phyloP scores from a whole-genome alignment of 2,888 invertebrate species.

The Tillus elongatus region DNA sequence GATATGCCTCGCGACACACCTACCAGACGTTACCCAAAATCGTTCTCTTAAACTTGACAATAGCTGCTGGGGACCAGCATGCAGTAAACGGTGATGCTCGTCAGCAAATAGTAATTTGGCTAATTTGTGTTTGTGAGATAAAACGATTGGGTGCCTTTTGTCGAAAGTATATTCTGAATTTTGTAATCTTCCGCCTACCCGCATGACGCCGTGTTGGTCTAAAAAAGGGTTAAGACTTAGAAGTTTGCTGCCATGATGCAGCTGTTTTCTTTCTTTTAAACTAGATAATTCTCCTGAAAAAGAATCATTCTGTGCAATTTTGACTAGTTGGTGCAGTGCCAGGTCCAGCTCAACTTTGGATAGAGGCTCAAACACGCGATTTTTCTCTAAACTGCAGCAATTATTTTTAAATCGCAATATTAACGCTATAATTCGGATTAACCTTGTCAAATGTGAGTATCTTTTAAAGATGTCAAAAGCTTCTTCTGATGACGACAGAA shows the following conservation, averaged over 20 bases:
- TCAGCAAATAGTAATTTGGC: constrained; percentile 15
- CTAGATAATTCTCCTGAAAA: constrained; percentile 5
- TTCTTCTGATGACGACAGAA: too few relatives aligned
- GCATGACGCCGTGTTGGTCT: constrained; percentile 10
- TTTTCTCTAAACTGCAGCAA: too few relatives aligned
- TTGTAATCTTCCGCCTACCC: constrained; percentile 11
- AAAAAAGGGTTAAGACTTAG: constrained; percentile 13
- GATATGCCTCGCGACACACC: constrained; percentile 9
- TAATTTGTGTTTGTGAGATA: constrained; percentile 12
- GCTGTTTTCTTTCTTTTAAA: constrained; percentile 2
- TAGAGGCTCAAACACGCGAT: too few relatives aligned
- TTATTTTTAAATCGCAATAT: constrained; percentile 10
- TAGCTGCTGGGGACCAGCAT: constrained; percentile 18
- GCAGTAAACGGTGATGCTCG: constrained; percentile 17
- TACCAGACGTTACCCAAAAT: constrained; percentile 17
- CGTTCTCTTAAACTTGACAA: constrained; percentile 12
- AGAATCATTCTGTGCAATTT: constrained; percentile 6
- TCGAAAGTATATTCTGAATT: constrained; percentile 8
- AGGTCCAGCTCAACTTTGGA: neutral
- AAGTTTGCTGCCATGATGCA: constrained; percentile 8
- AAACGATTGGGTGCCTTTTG: constrained; percentile 17
- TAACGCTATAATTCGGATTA: constrained; percentile 4
- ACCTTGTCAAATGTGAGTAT: constrained; percentile 6
- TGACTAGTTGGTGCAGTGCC: neutral
- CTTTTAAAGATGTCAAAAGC: neutral